phyloP scores from a whole-genome alignment of 2,888 invertebrate species.

The Morpho deidamia region DNA sequence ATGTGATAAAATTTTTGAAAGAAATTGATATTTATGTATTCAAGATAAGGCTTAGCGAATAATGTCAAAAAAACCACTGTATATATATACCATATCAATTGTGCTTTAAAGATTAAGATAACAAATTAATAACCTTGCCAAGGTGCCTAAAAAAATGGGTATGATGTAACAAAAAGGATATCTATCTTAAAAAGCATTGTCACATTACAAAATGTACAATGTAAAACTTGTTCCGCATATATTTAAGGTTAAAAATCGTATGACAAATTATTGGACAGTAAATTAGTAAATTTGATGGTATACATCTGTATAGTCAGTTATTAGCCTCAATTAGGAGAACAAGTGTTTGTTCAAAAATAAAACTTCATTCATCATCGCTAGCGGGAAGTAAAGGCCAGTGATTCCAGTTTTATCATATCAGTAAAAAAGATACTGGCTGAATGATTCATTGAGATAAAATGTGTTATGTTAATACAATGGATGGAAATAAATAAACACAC shows the following conservation, averaged over 20 bases:
- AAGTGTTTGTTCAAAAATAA: constrained; percentile 47
- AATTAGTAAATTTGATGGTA: constrained; percentile 31
- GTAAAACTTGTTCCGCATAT: background rate
- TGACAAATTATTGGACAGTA: constrained; percentile 14
- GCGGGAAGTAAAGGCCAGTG: constrained; percentile 36
- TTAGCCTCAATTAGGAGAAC: constrained; percentile 60
- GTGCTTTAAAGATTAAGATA: constrained; percentile 6
- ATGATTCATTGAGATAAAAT: constrained; percentile 32
- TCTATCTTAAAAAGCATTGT: background rate
- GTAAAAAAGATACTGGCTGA: constrained; percentile 32
- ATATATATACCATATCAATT: background rate
- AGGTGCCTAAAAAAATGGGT: background rate
- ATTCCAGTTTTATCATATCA: constrained; percentile 38
- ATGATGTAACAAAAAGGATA: constrained; percentile 2
- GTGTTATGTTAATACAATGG: constrained; percentile 13
- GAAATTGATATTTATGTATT: too few relatives aligned
- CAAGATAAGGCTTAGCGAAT: too few relatives aligned
- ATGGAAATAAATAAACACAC: constrained; percentile 15
- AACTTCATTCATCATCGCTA: constrained; percentile 38
- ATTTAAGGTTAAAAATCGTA: constrained; percentile 38
- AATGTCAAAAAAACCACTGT: too few relatives aligned
- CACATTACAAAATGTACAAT: background rate
- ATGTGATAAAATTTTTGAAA: too few relatives aligned
- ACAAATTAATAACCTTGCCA: constrained; percentile 7
- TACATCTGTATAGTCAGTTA: constrained; percentile 36